phyloP scores from a whole-genome alignment of 2,888 invertebrate genomes.

The Andrena flavipes region DNA sequence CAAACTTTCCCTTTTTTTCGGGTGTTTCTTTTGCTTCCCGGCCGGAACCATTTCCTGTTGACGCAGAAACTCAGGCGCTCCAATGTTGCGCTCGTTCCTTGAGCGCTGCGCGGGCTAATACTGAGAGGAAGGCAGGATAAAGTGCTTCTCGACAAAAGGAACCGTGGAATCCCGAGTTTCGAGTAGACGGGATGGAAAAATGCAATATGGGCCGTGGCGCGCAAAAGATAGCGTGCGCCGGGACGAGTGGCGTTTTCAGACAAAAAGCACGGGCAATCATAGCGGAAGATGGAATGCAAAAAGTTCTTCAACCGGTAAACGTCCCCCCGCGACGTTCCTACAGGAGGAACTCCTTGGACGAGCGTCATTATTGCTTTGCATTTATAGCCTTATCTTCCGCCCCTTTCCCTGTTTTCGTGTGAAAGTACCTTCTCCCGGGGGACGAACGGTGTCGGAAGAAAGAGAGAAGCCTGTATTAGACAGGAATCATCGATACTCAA shows the following conservation, averaged over 20 bases:
- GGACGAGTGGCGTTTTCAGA: slow-evolving; percentile 39
- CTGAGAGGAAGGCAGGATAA: background rate
- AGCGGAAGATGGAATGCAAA: slow-evolving; percentile 61
- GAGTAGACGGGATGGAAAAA: slow-evolving; percentile 54
- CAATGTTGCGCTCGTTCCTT: slow-evolving; percentile 1
- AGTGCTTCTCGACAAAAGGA: slow-evolving; percentile 38
- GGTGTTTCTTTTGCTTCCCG: background rate
- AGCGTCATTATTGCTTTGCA: slow-evolving; percentile 47
- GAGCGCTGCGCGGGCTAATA: slow-evolving; percentile 7
- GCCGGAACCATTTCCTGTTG: background rate
- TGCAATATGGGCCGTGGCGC: slow-evolving; percentile 48
- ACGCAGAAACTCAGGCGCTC: background rate
- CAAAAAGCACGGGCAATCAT: slow-evolving; percentile 63
- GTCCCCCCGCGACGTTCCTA: slow-evolving; percentile 27
- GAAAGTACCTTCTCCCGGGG: background rate
- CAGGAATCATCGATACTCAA: background rate
- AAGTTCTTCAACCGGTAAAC: slow-evolving; percentile 59
- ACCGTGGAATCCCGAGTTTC: slow-evolving; percentile 36
- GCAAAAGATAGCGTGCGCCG: slow-evolving; percentile 39
- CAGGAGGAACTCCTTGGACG: slow-evolving; percentile 11
- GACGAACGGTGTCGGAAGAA: background rate
- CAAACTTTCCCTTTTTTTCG: too few relatives aligned
- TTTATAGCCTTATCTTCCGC: slow-evolving; percentile 30
- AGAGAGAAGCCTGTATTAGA: slow-evolving; percentile 6
- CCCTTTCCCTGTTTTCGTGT: slow-evolving; percentile 6